These are phyloP conservation scores for Pimephales promelas DNA, from an alignment of 2,113 vertebrate genomes.

Conservation along the genomic window DNA sequence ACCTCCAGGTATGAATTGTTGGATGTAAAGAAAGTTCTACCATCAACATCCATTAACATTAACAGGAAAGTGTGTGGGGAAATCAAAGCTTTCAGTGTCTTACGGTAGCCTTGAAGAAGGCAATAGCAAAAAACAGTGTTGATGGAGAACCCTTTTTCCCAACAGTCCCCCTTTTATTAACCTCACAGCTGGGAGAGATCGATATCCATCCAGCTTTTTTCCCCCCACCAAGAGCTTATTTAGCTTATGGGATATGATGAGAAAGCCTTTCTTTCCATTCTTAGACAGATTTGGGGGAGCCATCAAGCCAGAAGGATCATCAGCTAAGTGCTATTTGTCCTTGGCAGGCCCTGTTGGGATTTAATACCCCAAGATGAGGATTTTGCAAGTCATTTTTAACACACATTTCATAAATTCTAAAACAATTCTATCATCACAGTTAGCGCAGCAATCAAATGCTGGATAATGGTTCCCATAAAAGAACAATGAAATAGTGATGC, in stretches of 20 bases:
- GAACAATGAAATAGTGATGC: background rate
- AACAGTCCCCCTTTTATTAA: conserved; percentile 68
- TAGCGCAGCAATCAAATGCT: conserved; percentile 51
- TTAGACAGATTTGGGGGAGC: conserved; percentile 63
- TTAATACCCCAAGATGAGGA: conserved; percentile 64
- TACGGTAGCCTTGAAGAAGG: background rate
- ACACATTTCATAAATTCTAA: conserved; percentile 47
- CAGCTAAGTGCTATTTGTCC: conserved; percentile 73
- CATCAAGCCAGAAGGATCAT: conserved; percentile 62
- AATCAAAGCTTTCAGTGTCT: background rate
- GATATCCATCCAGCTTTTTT: conserved; percentile 62
- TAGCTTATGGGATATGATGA: conserved; percentile 61
- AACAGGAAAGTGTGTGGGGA: conserved; percentile 1
- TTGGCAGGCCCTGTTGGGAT: conserved; percentile 60
- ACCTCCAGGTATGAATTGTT: background rate
- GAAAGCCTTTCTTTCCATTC: conserved; percentile 41
- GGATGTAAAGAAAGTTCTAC: background rate
- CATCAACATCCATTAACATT: background rate
- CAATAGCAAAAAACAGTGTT: conserved; percentile 57
- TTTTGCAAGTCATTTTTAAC: conserved; percentile 53
- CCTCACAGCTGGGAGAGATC: conserved; percentile 68
- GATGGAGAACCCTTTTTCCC: conserved; percentile 60
- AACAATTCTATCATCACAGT: conserved; percentile 45
- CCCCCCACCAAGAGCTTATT: conserved; percentile 55
- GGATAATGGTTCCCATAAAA: conserved; percentile 22